A percentile compares a stretch with the other conserved stretches of the same genome.
Conservation (phyloP, 1,140 invertebrate species). For the Cotesia typhae region DNA sequence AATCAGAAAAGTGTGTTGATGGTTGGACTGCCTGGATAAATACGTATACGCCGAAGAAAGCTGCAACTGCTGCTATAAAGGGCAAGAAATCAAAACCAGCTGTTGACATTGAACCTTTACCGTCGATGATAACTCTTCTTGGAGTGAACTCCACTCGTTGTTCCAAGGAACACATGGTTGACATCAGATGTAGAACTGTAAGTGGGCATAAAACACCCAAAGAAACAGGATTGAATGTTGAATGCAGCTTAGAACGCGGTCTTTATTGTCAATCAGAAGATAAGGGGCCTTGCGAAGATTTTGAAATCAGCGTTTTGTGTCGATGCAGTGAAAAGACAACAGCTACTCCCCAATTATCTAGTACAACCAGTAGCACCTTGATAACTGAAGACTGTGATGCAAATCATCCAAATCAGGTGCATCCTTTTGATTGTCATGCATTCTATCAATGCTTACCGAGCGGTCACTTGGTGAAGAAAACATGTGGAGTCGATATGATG, state of each 20-base stretch:
- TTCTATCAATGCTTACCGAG: constrained; percentile 69
- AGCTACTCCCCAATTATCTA: constrained; percentile 20
- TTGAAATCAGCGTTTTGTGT: constrained; percentile 78
- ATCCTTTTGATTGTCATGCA: constrained; percentile 68
- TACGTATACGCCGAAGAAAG: constrained; percentile 64
- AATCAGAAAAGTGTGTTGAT: constrained; percentile 65
- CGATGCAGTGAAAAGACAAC: constrained; percentile 61
- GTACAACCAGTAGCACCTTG: constrained; percentile 15
- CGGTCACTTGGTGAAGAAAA: constrained; percentile 66
- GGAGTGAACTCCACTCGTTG: constrained; percentile 66
- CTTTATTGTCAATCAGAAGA: constrained; percentile 70
- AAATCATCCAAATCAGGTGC: constrained; percentile 60
- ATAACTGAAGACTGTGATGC: constrained; percentile 52
- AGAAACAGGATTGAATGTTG: constrained; percentile 76
- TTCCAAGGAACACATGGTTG: constrained; percentile 69
- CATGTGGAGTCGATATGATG: constrained; percentile 69
- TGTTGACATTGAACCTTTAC: constrained; percentile 72
- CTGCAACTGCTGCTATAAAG: constrained; percentile 50
- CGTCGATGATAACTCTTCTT: constrained; percentile 64
- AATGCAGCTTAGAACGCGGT: constrained; percentile 78
- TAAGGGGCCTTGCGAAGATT: constrained; percentile 70
- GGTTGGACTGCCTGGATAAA: constrained; percentile 84
- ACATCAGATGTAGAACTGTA: constrained; percentile 79
- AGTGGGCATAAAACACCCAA: constrained; percentile 70
- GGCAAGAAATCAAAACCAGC: constrained; percentile 32